phyloP scores from a whole-genome alignment of 2,797 vertebrate species.

The Manis crassicaudata region DNA sequence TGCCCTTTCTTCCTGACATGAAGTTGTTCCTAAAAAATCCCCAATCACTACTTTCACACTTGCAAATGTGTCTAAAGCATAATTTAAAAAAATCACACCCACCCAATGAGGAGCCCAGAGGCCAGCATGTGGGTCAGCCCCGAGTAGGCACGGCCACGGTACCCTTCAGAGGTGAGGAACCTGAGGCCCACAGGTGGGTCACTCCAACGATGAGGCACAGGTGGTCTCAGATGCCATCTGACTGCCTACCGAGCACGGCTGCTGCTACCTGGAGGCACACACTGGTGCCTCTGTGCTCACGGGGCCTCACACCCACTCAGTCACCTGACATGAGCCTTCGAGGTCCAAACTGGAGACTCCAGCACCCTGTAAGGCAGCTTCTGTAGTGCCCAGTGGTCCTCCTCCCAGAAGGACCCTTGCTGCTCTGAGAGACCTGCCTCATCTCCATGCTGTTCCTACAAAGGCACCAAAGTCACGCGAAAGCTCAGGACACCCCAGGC shows the following conservation, averaged over 20 bases:
- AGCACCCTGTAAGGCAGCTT: not conserved
- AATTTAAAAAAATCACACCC: not conserved
- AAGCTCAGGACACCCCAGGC: not conserved
- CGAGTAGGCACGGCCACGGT: too few species aligned
- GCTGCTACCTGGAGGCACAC: not conserved
- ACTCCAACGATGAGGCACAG: too few species aligned
- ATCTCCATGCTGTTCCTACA: not conserved
- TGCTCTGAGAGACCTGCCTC: not conserved
- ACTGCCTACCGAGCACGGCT: not conserved
- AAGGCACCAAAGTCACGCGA: not conserved
- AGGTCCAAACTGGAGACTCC: not conserved
- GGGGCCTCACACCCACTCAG: too few species aligned
- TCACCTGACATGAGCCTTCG: not conserved
- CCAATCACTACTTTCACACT: not conserved
- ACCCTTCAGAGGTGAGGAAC: too few species aligned
- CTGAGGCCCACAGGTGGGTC: too few species aligned
- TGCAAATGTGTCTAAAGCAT: not conserved
- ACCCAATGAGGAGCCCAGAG: not conserved
- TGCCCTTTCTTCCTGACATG: not conserved
- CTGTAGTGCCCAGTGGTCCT: not conserved
- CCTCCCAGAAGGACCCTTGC: not conserved
- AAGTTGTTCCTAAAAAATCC: not conserved
- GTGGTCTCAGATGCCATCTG: not conserved
- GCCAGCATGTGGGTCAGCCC: too few species aligned
- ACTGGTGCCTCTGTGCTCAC: not conserved